phyloP scores from a whole-genome alignment of 1,140 invertebrate species.

The Coptotermes formosanus region DNA sequence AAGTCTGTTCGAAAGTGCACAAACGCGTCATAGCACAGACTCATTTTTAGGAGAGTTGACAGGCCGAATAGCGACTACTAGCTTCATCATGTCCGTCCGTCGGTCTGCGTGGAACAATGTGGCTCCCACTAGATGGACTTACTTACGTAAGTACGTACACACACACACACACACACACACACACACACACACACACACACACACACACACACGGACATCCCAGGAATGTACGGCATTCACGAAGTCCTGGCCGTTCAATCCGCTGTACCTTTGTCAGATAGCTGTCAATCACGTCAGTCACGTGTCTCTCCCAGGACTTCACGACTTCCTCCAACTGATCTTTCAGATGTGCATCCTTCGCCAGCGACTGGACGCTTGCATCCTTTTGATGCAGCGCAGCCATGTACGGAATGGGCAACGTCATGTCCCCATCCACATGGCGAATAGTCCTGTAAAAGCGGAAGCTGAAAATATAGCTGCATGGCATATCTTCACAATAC shows the following conservation, averaged over 20 bases:
- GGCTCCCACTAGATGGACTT: no score
- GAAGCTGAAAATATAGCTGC: background rate
- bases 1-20: no score
- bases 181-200: no score
- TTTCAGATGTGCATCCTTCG: conserved; percentile 53
- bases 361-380: conserved; percentile 48
- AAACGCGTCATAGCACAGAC: no score
- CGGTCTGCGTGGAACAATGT: no score
- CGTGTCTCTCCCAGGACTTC: conserved; percentile 62
- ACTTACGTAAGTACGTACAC: no score
- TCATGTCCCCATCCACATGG: conserved; percentile 64
- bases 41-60: no score
- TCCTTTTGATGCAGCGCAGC: conserved; percentile 50
- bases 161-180: no score
- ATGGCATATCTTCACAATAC: background rate
- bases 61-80: no score
- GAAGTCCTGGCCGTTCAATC: background rate
- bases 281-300: conserved; percentile 55
- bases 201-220: background rate
- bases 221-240: background rate
- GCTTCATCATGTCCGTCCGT: no score
- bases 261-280: conserved; percentile 56
- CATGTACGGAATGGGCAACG: conserved; percentile 60
- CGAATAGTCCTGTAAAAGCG: conserved; percentile 58
- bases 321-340: conserved; percentile 62